Base-by-base conservation (phyloP, 2,797 vertebrate species). In the Lutjanus argentimaculatus region DNA sequence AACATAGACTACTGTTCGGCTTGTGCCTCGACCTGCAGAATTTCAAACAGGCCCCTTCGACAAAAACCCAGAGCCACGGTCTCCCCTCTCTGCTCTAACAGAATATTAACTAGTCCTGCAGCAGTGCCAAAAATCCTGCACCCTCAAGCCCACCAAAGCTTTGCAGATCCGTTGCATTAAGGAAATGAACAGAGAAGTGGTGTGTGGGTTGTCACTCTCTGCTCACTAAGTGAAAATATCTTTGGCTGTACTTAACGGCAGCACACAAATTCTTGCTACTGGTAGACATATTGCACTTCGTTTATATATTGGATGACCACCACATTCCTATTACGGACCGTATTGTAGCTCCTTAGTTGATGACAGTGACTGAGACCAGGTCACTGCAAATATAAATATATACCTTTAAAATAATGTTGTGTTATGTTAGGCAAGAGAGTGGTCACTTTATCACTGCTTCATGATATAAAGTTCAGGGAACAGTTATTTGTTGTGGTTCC, bases 1-100 rank as follows among this genome's bases (percentile, higher is more conserved):
- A 91, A 94, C 85, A 91, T 66, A 91, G 88, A 91, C 89, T 82
- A 75, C 80, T 91, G 90, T 91, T 92, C 79, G 19, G 77, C 83
- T 90, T 81, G 85, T 82, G 89, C 80, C 81, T 89, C 82, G 46
- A 86, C 91, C 89, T 91, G 83, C 89, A 91, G 94, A 93, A 95
- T 95, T 91, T 92, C 88, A 95, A 94, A 92, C 55, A 92, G 91
- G 81, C 59, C 82, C 79, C 73, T 89, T 87, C 73, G 68, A 92
- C 79, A 90, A 90, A 91, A 92, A 86, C 72, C 68, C 77, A 61
- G 73, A 88, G 81, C 87, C 68, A 17, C 46, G 64, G 83, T 75
- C 85, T 92, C 84, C 76, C 67, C 73, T 80, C 58, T 80, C 80
- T 90, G 84, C 87, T 89, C 86, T 87, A 63, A 43, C 84, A 85